Evolutionary conservation across 1,140 invertebrate genomes (phyloP).

Genomic region (Hypothenemus hampei): DNA sequence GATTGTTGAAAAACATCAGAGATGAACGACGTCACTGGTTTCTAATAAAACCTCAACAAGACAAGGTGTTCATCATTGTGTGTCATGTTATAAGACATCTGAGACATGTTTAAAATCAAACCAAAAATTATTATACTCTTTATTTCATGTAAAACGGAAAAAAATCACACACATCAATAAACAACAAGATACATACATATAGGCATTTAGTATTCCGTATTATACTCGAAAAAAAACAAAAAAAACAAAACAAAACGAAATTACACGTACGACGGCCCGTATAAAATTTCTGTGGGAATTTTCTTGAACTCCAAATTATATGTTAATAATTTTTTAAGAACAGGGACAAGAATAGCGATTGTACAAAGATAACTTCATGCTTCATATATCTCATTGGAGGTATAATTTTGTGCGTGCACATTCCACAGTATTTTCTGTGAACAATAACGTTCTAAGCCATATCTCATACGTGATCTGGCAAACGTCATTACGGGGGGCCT

Average conservation of each 20-base stretch:
- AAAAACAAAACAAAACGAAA: background rate
- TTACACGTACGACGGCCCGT: slow-evolving; percentile 3
- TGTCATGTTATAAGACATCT: too few relatives aligned
- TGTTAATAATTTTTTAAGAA: slow-evolving; percentile 28
- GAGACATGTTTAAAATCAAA: too few relatives aligned
- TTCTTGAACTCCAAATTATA: slow-evolving; percentile 20
- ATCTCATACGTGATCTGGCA: slow-evolving; percentile 28
- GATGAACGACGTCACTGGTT: too few relatives aligned
- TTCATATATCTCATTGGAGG: slow-evolving; percentile 26
- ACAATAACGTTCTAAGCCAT: slow-evolving; percentile 27
- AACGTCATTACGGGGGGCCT: slow-evolving; percentile 26
- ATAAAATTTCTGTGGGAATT: slow-evolving; percentile 21
- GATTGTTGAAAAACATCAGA: too few relatives aligned
- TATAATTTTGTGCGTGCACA: slow-evolving; percentile 30
- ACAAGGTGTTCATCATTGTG: too few relatives aligned
- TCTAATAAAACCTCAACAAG: too few relatives aligned
- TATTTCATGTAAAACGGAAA: too few relatives aligned
- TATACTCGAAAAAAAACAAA: too few relatives aligned
- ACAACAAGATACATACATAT: too few relatives aligned
- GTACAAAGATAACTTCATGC: slow-evolving; percentile 23
- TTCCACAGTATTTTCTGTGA: slow-evolving; percentile 22
- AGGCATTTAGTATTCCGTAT: too few relatives aligned
- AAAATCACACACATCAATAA: too few relatives aligned
- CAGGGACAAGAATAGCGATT: slow-evolving; percentile 17
- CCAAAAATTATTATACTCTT: too few relatives aligned